phyloP scores from a whole-genome alignment of 2,113 vertebrate genomes.

The Cynopterus brachyotis region DNA sequence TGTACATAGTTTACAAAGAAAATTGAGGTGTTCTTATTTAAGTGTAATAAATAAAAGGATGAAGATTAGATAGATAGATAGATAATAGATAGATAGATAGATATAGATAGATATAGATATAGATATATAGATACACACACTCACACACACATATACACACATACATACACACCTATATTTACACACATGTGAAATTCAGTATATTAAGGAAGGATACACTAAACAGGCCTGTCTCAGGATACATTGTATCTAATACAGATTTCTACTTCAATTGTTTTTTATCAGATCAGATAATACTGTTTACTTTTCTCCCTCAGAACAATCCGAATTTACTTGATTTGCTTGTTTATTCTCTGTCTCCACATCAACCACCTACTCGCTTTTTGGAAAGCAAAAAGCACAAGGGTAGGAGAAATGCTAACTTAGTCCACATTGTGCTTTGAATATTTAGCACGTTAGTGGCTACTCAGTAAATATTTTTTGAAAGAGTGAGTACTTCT shows the following conservation, averaged over 20 bases:
- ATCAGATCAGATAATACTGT: not conserved
- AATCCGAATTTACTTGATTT: not conserved
- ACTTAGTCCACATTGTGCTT: not conserved
- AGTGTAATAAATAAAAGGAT: conserved; percentile 70
- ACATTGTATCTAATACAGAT: not conserved
- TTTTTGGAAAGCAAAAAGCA: not conserved
- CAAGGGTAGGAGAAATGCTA: not conserved
- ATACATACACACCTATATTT: not conserved
- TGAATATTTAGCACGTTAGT: not conserved
- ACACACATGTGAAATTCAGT: not conserved
- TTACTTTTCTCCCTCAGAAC: not conserved
- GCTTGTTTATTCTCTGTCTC: not conserved
- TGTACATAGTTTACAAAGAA: conserved; percentile 23
- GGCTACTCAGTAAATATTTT: not conserved
- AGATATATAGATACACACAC: too few relatives aligned
- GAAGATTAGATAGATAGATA: too few relatives aligned
- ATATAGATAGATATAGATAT: too few relatives aligned
- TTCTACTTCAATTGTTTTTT: not conserved
- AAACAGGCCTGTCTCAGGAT: not conserved
- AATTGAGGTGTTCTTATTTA: conserved; percentile 41
- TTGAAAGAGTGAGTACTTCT: not conserved
- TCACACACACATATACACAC: too few relatives aligned
- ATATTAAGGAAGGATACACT: not conserved
- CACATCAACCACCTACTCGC: not conserved
- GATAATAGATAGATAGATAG: too few relatives aligned